Evolutionary conservation across 2,113 vertebrate genomes (phyloP), one percentile per base, ranked within the genome.

Genomic region (Phrynosoma blainvillii): DNA sequence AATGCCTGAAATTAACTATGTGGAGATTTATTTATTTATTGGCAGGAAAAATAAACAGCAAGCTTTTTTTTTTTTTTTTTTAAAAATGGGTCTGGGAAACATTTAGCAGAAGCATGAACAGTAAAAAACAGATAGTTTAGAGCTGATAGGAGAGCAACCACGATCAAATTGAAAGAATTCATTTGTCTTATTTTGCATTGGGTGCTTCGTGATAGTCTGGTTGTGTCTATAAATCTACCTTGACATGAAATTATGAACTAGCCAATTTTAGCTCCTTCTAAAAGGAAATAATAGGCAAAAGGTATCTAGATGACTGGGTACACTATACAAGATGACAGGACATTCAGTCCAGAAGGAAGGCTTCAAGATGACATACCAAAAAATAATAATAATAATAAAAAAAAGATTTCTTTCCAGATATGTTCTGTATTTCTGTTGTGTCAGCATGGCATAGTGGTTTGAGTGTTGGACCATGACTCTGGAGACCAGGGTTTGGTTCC

Each of bases 1-100:
- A 90, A 94, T 94, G 93, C 84, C 90, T 95, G 92, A 90, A 94
- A 95, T 95, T 91, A 95, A 89, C 59, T 91, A 92, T 91, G 89
- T 0, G 2, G 71, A 82, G 93, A 95, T 92, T 94, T 94, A 95
- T 94, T 93, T 62, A 9, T 62, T 62, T 62, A 14, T 62, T 16
- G 59, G 1, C 59, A 62, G 59, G 59, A 30, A 30, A 54, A 56
- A 79, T 52, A 71, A 12, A 1, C 7, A 54, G 47, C 7, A 79
- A 30, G 47, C 8, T 54, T 54, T 90, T 54, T 92, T 93, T 36
- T 36, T 36, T 36, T 36, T 36, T n/a, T n/a, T n/a, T n/a, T n/a
- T n/a, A n/a, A n/a, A 36, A 36, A 62, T 77, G 84, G 91, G 89
- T 92, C 3, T 0, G 27, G 59, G 85, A 91, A 68, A 79, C 89